Evolutionary conservation across 2,113 vertebrate species (phyloP).

Genomic region (Anolis carolinensis): DNA sequence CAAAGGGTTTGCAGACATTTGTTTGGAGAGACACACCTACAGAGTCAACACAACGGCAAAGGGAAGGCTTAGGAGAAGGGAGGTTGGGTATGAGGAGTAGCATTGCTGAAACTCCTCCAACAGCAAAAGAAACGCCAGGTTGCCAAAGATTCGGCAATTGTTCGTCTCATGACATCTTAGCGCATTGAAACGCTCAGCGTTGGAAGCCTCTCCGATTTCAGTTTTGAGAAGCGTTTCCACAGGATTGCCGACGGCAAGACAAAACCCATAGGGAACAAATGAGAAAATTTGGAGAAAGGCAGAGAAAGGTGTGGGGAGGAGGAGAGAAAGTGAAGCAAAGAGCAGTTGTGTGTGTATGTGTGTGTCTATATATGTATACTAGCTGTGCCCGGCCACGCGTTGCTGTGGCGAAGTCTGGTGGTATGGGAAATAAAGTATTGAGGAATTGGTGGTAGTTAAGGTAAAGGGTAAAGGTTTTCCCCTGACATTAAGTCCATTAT

Average conservation of each 20-base stretch:
- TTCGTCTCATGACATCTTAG: not conserved
- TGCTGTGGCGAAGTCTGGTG: no score
- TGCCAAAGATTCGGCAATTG: not conserved
- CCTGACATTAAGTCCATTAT: no score
- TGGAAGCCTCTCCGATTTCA: not conserved
- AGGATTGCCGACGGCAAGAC: not conserved
- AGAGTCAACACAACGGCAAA: constrained; percentile 8
- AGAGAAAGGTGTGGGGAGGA: no score
- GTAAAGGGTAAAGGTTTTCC: no score
- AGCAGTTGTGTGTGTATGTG: no score
- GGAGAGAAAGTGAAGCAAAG: no score
- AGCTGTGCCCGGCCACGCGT: no score
- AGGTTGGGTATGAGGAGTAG: no score
- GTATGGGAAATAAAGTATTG: no score
- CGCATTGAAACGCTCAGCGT: not conserved
- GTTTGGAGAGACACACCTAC: constrained; percentile 7
- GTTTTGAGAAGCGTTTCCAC: not conserved
- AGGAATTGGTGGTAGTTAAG: no score
- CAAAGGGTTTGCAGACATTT: constrained; percentile 1
- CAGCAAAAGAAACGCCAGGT: not conserved
- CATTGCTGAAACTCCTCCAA: not conserved
- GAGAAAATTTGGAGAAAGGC: no score
- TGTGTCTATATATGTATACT: no score
- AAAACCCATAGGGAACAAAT: not conserved
- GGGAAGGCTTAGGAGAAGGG: not conserved